Evolutionary conservation across 2,888 invertebrate species (phyloP), one percentile per base, ranked within the genome.

Genomic region (Nomada fucata): DNA sequence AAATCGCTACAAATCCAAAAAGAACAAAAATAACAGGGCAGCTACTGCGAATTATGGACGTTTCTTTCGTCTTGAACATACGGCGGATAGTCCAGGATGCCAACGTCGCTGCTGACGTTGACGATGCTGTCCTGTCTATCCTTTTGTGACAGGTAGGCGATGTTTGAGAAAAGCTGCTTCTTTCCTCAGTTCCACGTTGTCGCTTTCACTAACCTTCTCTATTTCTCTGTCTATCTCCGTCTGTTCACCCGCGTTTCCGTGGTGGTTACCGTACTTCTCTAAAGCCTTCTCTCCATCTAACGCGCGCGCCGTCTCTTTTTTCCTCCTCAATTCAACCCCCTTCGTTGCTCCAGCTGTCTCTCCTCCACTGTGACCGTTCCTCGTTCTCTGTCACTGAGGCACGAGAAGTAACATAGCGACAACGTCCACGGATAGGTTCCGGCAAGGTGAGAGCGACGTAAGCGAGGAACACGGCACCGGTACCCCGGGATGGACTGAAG

Each of bases 401-500:
- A 76, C 74, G 80, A 79, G 76, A 55, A 82, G 79, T 82, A 88
- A 81, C 81, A 82, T 88, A 79, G 79, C 75, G 77, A 80, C 57
- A 42, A 61, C 20, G 69, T 81, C 67, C 55, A 53, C 78, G 76
- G 63, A 76, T 50, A 20, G 26, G 64, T 29, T 52, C 47, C 26
- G 76, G 65, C 57, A 13, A 52, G 47, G 42, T 15, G 50, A 47
- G 47, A 29, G 20, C 44, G 26, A 50, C 59, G 57, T 47, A 47
- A 36, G 70, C 68, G 59, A 73, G 55, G 64, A 64, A 80, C 84
- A 80, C 86, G 81, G 78, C 87, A 81, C 87, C 89, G 86, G 79
- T 79, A 89, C 86, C 86, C 89, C 90, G 91, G 90, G 90, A 89
- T 88, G 84, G 89, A 91, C 91, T 91, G 89, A 86, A 90, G 83